phyloP scores from a whole-genome alignment of 2,888 invertebrate genomes.

The Sminthurides aquaticus region DNA sequence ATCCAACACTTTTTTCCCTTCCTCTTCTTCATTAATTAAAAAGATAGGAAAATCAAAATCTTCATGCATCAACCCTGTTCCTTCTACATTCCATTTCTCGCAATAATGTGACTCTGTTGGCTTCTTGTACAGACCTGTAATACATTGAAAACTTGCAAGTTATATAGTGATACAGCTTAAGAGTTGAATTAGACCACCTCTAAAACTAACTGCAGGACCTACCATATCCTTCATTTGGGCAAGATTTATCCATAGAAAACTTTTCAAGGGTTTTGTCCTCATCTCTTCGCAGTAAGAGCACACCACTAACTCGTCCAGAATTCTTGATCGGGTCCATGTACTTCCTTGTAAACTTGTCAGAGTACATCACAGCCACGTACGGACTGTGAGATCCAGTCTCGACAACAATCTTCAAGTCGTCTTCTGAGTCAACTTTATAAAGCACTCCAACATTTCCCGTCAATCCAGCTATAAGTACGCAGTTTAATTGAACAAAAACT shows the following conservation, averaged over 20 bases:
- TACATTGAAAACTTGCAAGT: no score
- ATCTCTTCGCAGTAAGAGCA: constrained; percentile 46
- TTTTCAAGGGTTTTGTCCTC: constrained; percentile 35
- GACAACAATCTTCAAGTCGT: constrained; percentile 61
- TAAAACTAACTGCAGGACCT: background rate
- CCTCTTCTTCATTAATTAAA: constrained; percentile 58
- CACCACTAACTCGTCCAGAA: constrained; percentile 49
- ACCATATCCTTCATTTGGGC: constrained; percentile 72
- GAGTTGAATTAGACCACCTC: no score
- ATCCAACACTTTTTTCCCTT: constrained; percentile 53
- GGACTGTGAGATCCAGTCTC: constrained; percentile 64
- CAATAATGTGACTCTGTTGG: constrained; percentile 16
- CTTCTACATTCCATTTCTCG: constrained; percentile 67
- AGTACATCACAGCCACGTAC: constrained; percentile 67
- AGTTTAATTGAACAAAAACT: constrained; percentile 7
- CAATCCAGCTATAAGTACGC: constrained; percentile 55
- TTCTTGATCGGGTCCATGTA: constrained; percentile 45
- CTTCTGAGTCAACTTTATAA: constrained; percentile 59
- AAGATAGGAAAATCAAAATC: constrained; percentile 87
- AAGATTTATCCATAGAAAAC: constrained; percentile 60
- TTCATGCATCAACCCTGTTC: constrained; percentile 65
- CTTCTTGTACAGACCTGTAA: constrained; percentile 22
- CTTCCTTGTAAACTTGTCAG: constrained; percentile 55
- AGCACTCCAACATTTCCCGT: constrained; percentile 79
- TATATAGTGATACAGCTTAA: no score